Evolutionary conservation across 1,140 invertebrate species (phyloP), one percentile per base, ranked within the genome.

Genomic region (Caenorhabditis briggsae): DNA sequence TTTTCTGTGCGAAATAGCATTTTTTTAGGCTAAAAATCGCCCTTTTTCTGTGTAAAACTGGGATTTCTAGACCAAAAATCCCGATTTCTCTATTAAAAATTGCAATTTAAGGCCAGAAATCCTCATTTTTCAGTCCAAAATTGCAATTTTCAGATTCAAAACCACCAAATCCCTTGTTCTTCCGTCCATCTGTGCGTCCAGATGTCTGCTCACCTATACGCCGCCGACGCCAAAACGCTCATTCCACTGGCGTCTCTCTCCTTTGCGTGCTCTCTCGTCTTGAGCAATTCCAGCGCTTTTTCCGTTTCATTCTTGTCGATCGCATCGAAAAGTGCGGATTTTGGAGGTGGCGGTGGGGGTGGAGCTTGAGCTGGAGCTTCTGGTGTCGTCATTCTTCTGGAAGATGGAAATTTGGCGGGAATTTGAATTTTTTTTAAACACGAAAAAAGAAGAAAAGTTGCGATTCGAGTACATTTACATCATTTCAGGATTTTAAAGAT

Each of bases 181-280:
- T 33, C 33, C 33, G 33, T 11, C 8, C 50, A 20, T 58, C n/a
- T 23, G 20, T 23, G 16, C 16, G 7, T 74, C 50, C 5, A 23
- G n/a, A 83, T 20, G 41, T n/a, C 16, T 33, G 0, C 9, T n/a
- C 23, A 83, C 82, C 85, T 84, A 41, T 78, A 87, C 3, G 82
- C 48, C 2, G 86, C 86, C 5, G 86, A 23, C 12, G 83, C 87
- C 7, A 87, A 56, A 14, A 65, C 56, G 33, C 61, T 84, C 86
- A 87, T 84, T 58, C 82, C 59, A 55, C n/a, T 25, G 12, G 82
- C 18, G 55, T 87, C 86, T 18, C 61, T 11, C 14, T 83, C 64
- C n/a, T 78, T 43, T 8, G 85, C 86, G 7, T 65, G 43, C n/a
- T 86, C 82, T 43, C 48, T 70, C 8, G 46, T 64, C 20, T 78